Evolutionary conservation across 1,140 invertebrate species (phyloP), one percentile per base, ranked within the genome.

Genomic region (Panulirus ornatus): DNA sequence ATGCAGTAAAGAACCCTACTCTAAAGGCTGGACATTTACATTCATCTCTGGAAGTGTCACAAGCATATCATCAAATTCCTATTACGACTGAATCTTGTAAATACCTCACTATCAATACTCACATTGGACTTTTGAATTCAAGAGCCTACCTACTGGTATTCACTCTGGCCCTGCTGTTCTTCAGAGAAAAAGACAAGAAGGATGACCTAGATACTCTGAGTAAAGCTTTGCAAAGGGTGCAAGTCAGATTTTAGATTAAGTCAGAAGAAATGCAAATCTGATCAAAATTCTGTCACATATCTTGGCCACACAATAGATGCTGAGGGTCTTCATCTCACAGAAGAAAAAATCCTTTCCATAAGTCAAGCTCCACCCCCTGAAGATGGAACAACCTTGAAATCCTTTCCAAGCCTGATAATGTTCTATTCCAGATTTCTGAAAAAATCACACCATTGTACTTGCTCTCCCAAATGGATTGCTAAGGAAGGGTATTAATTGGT

Each of bases 1-100:
- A 76, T 76, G 34, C 34, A 42, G 73, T 76, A 76, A 76, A 42
- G 73, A 6, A 76, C 73, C 73, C 73, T 42, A 40, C 34, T 40
- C 73, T 22, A 5, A 76, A 42, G 73, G 40, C 34, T 38, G 73
- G 34, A 76, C 8, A 76, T 40, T 76, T 36, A 40, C 40, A 14
- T 76, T 76, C 8, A 76, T 8, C 30, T 76, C 22, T 76, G 34
- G 73, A 76, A 5, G 34, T 76, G 9, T 42, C 8, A 11, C 22
- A 76, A 42, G 73, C 30, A 36, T 36, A 76, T 5, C 30, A 34
- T 76, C 34, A 14, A 8, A 76, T 36, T 66, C 63, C 63, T 66
- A 66, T 30, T 66, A n/a, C n/a, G 63, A 30, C 22, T 66, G 63
- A 66, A 66, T 66, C 63, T 66, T 5, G 30, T 66, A 66, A 66